Evolutionary conservation across 2,797 vertebrate species (phyloP).

Genomic region (Malurus leucopterus): DNA sequence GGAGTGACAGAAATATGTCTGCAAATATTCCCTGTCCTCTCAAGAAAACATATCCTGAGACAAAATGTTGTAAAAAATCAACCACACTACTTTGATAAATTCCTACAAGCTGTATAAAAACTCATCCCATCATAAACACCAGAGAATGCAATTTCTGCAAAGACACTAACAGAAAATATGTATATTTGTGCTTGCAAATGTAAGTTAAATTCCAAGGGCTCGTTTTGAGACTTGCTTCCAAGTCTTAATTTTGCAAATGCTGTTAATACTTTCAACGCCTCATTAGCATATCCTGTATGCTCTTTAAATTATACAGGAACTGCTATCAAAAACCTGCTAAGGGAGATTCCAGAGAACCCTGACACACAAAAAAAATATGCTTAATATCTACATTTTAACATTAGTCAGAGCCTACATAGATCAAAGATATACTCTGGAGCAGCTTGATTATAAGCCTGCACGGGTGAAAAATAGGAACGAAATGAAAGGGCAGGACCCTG

Average conservation of each 20-base stretch:
- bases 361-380: background rate
- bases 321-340: constrained; percentile 30
- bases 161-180: background rate
- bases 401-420: background rate
- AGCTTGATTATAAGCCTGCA: constrained; percentile 6
- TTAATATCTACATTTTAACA: constrained; percentile 26
- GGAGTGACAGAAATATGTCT: background rate
- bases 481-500: constrained; percentile 12
- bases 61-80: background rate
- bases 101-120: background rate
- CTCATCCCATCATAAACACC: background rate
- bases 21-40: background rate
- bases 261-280: constrained; percentile 23
- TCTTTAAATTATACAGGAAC: constrained; percentile 36
- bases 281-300: constrained; percentile 39
- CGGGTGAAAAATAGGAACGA: constrained; percentile 19
- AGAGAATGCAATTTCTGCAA: background rate
- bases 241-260: constrained; percentile 44
- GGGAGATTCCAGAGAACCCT: constrained; percentile 41
- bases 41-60: background rate
- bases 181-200: background rate
- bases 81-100: background rate
- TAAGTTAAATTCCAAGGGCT: constrained; percentile 17
- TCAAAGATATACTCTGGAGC: constrained; percentile 14
- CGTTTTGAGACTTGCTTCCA: constrained; percentile 3